Evolutionary conservation across 2,113 vertebrate species (phyloP).

Genomic region (Miniopterus natalensis): DNA sequence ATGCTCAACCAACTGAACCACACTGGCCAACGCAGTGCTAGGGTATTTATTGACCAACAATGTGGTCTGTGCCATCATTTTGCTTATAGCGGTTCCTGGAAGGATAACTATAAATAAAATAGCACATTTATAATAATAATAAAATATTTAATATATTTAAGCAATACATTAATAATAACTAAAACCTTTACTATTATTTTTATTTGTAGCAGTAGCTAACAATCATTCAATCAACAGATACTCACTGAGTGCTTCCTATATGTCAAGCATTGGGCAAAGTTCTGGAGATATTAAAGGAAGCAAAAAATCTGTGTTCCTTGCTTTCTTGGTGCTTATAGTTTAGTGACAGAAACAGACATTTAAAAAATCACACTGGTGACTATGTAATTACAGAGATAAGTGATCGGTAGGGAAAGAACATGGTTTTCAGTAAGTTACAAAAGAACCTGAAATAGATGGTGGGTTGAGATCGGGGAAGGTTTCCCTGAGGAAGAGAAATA

Average conservation of each 20-base stretch:
- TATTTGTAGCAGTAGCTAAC: conserved; percentile 46
- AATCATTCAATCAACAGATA: conserved; percentile 3
- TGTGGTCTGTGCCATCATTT: background rate
- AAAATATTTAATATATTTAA: background rate
- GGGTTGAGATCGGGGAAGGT: background rate
- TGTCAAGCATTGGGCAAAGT: background rate
- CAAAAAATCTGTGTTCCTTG: conserved; percentile 31
- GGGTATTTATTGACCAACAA: conserved; percentile 20
- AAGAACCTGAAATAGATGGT: conserved; percentile 17
- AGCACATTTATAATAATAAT: background rate
- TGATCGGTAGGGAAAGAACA: conserved; percentile 14
- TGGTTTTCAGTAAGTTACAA: conserved; percentile 40
- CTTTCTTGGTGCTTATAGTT: background rate
- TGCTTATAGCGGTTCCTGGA: background rate
- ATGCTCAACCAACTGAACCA: too few species aligned
- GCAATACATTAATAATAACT: background rate
- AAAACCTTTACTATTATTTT: conserved; percentile 6
- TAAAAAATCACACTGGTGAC: background rate
- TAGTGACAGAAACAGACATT: background rate
- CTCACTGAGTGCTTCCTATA: background rate
- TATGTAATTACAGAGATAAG: conserved; percentile 28
- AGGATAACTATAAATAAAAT: background rate
- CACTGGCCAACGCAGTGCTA: background rate
- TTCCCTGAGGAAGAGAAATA: conserved; percentile 7
- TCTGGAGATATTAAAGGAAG: conserved; percentile 2